phyloP scores from a whole-genome alignment of 2,888 invertebrate species.

The Pyrrhia umbra region DNA sequence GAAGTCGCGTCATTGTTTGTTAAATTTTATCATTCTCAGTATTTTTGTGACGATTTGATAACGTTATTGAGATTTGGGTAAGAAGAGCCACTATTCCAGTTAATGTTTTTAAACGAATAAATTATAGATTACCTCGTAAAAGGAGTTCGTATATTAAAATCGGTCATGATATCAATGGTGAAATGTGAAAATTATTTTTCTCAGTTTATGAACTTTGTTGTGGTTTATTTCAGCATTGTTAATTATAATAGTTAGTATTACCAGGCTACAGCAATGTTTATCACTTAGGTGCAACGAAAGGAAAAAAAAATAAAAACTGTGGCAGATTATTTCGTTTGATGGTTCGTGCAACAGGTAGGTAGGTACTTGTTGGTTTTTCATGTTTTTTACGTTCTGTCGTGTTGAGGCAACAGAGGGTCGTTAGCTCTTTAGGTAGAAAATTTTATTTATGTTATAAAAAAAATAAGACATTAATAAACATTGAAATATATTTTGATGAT shows the following conservation, averaged over 20 bases:
- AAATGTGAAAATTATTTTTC: background rate
- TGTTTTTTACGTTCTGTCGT: conserved; percentile 17
- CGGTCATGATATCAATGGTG: no score
- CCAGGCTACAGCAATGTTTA: background rate
- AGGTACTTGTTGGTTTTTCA: conserved; percentile 35
- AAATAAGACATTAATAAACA: no score
- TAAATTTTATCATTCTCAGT: conserved; percentile 29
- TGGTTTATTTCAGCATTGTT: background rate
- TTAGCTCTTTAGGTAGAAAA: conserved; percentile 20
- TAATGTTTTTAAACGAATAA: background rate
- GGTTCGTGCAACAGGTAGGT: conserved; percentile 26
- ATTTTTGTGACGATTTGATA: conserved; percentile 35
- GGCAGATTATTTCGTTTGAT: conserved; percentile 15
- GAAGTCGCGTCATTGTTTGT: conserved; percentile 43
- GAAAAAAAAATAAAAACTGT: background rate
- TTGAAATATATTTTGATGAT: no score
- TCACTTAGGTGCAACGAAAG: background rate
- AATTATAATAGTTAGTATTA: background rate
- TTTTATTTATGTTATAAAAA: no score
- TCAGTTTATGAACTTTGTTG: background rate
- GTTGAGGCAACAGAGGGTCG: conserved; percentile 19
- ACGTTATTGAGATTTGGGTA: conserved; percentile 4
- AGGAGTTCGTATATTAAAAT: no score
- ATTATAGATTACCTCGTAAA: background rate
- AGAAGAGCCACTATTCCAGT: background rate